Evolutionary conservation across 2,113 vertebrate genomes (phyloP), one percentile per base, ranked within the genome.

Genomic region (Pygoscelis adeliae): DNA sequence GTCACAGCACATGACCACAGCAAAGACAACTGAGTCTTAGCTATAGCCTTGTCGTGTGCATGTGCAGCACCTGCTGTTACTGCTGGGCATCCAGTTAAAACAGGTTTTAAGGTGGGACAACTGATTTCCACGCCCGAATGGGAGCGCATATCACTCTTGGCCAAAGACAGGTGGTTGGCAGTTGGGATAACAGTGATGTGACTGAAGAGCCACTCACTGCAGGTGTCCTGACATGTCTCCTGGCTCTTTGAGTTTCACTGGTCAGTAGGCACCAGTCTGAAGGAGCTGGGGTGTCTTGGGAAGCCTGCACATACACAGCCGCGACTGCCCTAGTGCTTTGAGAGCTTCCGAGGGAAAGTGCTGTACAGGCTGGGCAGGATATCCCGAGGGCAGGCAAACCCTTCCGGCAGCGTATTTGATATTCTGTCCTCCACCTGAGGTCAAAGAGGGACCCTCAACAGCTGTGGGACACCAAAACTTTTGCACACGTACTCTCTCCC

Each of bases 321-420:
- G 8, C 0, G 0, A 14, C 9, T 58, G 61, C 36, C 27, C 17
- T 7, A 5, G 23, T 32, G 26, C 61, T 66, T 11, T 29, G 30
- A 62, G 26, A 56, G 19, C 19, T 87, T 67, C 42, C 0, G 3
- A 23, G 22, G 40, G 50, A 42, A 61, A 46, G 29, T 5, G 29
- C 59, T 62, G 36, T 9, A 12, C 8, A 46, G 63, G 36, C 32
- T 46, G n/a, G 21, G 53, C 40, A 55, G 38, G 46, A 46, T 67
- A 58, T 71, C 82, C 52, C 36, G 32, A n/a, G 38, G 38, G 21
- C 52, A 59, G 25, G 16, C n/a, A 78, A 65, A 40, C 19, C 11
- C 36, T 78, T 49, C 26, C 2, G 6, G 56, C 56, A 74, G 46
- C 3, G 0, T 5, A 5, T 52, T 27, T 59, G 11, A 11, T 25